These are phyloP conservation scores for Drosophila limbata DNA, from an alignment of 2,888 invertebrate genomes.

Conservation along the genomic window DNA sequence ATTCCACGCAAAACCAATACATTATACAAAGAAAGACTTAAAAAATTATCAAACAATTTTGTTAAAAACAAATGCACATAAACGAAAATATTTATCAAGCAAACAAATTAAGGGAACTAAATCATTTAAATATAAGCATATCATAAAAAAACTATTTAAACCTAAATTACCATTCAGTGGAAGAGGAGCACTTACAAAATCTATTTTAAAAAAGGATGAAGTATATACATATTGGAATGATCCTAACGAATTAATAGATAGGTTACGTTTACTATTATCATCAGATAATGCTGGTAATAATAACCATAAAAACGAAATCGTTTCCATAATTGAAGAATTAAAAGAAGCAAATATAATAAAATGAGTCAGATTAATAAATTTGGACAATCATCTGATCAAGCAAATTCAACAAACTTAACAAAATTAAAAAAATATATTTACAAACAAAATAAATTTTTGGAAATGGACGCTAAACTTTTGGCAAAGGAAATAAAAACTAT, in stretches of 20 bases:
- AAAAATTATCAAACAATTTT: slow-evolving; percentile 13
- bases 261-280: slow-evolving; percentile 38
- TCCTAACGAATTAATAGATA: slow-evolving; percentile 74
- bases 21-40: slow-evolving; percentile 2
- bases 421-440: background rate
- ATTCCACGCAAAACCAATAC: slow-evolving; percentile 3
- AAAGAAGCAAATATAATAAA: slow-evolving; percentile 21
- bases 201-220: slow-evolving; percentile 1
- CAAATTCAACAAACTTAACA: background rate
- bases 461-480: background rate
- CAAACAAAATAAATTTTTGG: slow-evolving; percentile 1
- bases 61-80: slow-evolving; percentile 14
- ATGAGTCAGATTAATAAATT: slow-evolving; percentile 18
- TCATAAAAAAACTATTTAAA: slow-evolving; percentile 11
- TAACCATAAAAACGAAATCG: slow-evolving; percentile 13
- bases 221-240: slow-evolving; percentile 67
- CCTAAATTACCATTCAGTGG: slow-evolving; percentile 3
- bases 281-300: slow-evolving; percentile 15
- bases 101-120: slow-evolving; percentile 10
- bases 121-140: slow-evolving; percentile 15
- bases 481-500: background rate
- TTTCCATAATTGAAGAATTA: slow-evolving; percentile 15
- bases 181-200: slow-evolving; percentile 4
- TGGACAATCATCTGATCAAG: slow-evolving; percentile 2
- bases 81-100: slow-evolving; percentile 12